A percentile compares a stretch with the other conserved stretches of the same genome.
Conservation (phyloP, 2,888 invertebrate species). For the Lacanobia oleracea region DNA sequence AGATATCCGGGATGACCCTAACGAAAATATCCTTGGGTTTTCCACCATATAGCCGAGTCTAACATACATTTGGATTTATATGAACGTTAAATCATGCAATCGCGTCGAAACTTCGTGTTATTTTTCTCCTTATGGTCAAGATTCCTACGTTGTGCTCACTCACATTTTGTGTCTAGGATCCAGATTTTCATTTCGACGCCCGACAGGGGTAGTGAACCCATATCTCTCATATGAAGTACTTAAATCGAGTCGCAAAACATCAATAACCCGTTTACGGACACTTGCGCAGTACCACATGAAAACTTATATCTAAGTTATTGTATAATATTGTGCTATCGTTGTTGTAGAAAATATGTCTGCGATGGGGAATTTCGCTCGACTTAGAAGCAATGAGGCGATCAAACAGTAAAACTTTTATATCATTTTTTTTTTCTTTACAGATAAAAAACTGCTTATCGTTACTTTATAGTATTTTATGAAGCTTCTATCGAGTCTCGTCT, state of each 20-base stretch:
- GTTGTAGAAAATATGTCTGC: conserved; percentile 16
- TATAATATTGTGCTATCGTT: conserved; percentile 39
- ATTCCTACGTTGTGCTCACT: conserved; percentile 20
- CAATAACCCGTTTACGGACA: conserved; percentile 52
- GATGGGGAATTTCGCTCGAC: conserved; percentile 1
- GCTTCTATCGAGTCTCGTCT: conserved; percentile 20
- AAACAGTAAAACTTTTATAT: conserved; percentile 24
- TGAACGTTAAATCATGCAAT: conserved; percentile 49
- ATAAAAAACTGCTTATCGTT: conserved; percentile 16
- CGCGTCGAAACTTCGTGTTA: conserved; percentile 15
- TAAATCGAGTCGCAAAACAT: conserved; percentile 55
- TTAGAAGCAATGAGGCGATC: conserved; percentile 21
- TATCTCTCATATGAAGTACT: conserved; percentile 49
- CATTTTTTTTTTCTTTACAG: conserved; percentile 7
- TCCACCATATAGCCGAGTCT: conserved; percentile 68
- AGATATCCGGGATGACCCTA: conserved; percentile 69
- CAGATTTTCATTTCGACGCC: conserved; percentile 37
- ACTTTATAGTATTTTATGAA: conserved; percentile 18
- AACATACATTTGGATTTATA: conserved; percentile 65
- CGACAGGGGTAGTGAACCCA: conserved; percentile 36
- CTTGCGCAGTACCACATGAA: conserved; percentile 44
- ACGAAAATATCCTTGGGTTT: conserved; percentile 71
- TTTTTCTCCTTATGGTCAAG: conserved; percentile 38
- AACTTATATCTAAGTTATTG: conserved; percentile 48
- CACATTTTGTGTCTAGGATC: conserved; percentile 29